Evolutionary conservation across 2,797 vertebrate genomes (phyloP), one percentile per base, ranked within the genome.

Genomic region (Harpagifer antarcticus): DNA sequence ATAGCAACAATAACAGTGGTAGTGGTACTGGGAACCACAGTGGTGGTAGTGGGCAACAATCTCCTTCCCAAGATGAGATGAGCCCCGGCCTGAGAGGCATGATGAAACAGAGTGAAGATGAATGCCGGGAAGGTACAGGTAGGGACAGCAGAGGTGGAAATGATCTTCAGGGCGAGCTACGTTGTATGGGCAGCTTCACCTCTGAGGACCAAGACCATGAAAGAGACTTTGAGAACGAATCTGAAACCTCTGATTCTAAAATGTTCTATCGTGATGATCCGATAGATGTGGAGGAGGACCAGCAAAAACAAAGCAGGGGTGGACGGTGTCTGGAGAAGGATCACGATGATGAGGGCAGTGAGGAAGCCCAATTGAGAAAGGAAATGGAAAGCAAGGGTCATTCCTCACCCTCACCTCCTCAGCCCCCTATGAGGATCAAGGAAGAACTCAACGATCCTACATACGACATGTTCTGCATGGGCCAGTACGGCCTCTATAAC

Each of bases 381-480:
- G 95, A 96, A 84, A 90, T 94, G 9, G 96, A 96, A 79, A 95
- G 96, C 77, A 97, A 97, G 78, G 95, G 95, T 79, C 95, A 93
- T 55, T 95, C 96, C 65, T 95, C 95, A 53, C 96, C 97, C 50
- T 95, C 96, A 50, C 91, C 86, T 67, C 96, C 95, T 85, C 97
- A 97, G 43, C 95, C 95, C 4, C 86, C 96, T 68, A 96, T 99
- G 89, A 99, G 98, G 88, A 97, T 99, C 82, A 99, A 99, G 88
- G 98, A 99, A 89, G 98, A 99, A 87, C 97, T 99, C 77, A 95
- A 94, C 58, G 98, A 99, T 86, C 98, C 98, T 78, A 98, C 97
- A 15, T 99, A 99, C 0, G 98, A 99, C 93, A 98, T 99, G 98
- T 99, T 99, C 91, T 99, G 98, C 92, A 99, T 99, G 97, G 96